phyloP scores from a whole-genome alignment of 2,888 invertebrate genomes.

The Meta bourneti region DNA sequence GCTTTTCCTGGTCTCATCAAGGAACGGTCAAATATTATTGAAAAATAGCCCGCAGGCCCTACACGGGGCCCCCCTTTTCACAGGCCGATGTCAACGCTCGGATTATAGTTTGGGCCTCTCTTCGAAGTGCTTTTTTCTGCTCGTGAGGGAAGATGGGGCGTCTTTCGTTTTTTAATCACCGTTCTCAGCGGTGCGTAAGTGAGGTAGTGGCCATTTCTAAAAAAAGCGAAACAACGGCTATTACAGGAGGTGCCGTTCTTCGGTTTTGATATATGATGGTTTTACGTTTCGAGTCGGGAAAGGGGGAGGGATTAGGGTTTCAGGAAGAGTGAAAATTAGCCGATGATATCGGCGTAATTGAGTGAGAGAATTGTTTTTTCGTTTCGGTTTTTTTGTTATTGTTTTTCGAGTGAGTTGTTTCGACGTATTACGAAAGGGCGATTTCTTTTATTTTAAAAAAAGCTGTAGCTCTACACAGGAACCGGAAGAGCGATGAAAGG shows the following conservation, averaged over 20 bases:
- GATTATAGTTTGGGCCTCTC: constrained; percentile 10
- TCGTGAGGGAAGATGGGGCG: neutral
- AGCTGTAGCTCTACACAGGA: no score
- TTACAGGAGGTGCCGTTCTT: constrained; percentile 19
- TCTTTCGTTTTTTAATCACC: constrained; percentile 18
- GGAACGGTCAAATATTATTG: neutral
- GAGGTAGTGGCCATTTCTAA: constrained; percentile 21
- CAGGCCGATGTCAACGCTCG: constrained; percentile 42
- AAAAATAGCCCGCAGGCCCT: neutral
- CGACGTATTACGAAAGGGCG: no score
- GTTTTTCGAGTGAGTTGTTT: neutral
- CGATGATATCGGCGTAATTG: constrained; percentile 58
- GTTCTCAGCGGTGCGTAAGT: constrained; percentile 34
- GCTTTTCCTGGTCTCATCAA: constrained; percentile 11
- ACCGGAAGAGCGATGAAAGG: no score
- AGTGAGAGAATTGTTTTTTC: constrained; percentile 41
- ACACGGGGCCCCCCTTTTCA: constrained; percentile 3
- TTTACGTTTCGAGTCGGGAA: neutral
- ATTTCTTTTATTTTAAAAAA: no score
- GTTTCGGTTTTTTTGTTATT: neutral
- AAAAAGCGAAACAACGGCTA: constrained; percentile 44
- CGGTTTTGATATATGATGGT: constrained; percentile 31
- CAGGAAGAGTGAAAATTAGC: constrained; percentile 42
- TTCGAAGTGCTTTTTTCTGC: neutral
- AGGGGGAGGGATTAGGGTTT: neutral